Percentiles rank a stretch among this genome's conserved stretches.
These are phyloP conservation scores for Spialia ferax DNA, from an alignment of 2,888 invertebrate species.

Conservation along the genomic window DNA sequence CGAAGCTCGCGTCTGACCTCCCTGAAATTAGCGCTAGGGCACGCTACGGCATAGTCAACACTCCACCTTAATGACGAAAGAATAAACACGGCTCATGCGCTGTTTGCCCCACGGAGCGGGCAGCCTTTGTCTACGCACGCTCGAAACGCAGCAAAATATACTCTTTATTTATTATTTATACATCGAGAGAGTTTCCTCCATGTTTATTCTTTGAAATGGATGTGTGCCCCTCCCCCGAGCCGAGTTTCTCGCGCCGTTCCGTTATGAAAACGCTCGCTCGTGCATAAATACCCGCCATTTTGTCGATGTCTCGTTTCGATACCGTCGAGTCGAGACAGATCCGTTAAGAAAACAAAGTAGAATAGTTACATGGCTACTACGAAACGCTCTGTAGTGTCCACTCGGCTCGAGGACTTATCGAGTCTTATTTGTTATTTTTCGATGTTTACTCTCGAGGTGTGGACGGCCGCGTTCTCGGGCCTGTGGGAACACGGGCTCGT, in stretches of 20 bases:
- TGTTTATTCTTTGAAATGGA: slow-evolving; percentile 83
- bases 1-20: slow-evolving; percentile 58
- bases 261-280: slow-evolving; percentile 61
- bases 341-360: slow-evolving; percentile 70
- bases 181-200: slow-evolving; percentile 77
- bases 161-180: slow-evolving; percentile 83
- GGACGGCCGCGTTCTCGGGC: slow-evolving; percentile 47
- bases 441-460: slow-evolving; percentile 59
- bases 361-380: slow-evolving; percentile 60
- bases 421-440: slow-evolving; percentile 65
- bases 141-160: slow-evolving; percentile 76
- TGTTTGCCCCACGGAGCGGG: slow-evolving; percentile 70
- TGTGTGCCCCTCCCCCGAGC: slow-evolving; percentile 64
- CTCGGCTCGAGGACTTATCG: slow-evolving; percentile 60
- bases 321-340: slow-evolving; percentile 50
- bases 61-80: slow-evolving; percentile 81
- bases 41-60: slow-evolving; percentile 66
- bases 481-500: slow-evolving; percentile 58
- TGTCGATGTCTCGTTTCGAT: slow-evolving; percentile 55
- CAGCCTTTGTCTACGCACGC: slow-evolving; percentile 78
- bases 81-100: slow-evolving; percentile 71
- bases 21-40: slow-evolving; percentile 78
- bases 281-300: slow-evolving; percentile 67
- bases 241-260: slow-evolving; percentile 61
- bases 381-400: slow-evolving; percentile 49